phyloP scores from a whole-genome alignment of 2,797 vertebrate genomes.

The Sorex maritimensis region DNA sequence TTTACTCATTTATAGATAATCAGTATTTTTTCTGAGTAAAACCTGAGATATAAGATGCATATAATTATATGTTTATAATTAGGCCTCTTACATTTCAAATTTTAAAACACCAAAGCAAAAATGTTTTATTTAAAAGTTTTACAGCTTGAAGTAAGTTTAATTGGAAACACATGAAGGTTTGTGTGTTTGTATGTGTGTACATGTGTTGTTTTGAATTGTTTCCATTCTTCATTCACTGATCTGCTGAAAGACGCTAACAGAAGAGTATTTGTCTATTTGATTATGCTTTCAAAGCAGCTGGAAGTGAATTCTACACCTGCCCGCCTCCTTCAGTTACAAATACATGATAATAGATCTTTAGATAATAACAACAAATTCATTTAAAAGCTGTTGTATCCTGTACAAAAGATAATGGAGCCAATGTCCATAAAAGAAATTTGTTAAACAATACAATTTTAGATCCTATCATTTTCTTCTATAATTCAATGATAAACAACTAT shows the following conservation, averaged over 20 bases:
- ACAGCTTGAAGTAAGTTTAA: conserved; percentile 15
- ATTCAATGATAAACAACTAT: conserved; percentile 14
- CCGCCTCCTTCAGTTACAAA: conserved; percentile 46
- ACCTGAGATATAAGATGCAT: background rate
- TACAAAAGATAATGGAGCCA: conserved; percentile 69
- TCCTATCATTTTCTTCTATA: conserved; percentile 20
- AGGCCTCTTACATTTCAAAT: background rate
- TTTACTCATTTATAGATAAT: background rate
- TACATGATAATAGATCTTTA: background rate
- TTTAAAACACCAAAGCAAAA: conserved; percentile 49
- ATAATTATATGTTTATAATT: background rate
- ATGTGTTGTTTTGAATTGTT: conserved; percentile 71
- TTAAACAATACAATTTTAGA: conserved; percentile 63
- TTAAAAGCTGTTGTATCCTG: background rate
- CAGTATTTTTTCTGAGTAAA: background rate
- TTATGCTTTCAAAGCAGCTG: conserved; percentile 74
- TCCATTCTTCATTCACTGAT: conserved; percentile 74
- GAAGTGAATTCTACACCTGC: conserved; percentile 67
- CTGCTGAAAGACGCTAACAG: conserved; percentile 70
- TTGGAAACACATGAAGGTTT: background rate
- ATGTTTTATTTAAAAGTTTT: conserved; percentile 56
- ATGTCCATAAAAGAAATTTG: conserved; percentile 58
- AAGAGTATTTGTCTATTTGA: conserved; percentile 31
- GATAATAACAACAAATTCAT: background rate
- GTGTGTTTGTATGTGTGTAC: background rate